These are phyloP conservation scores for Podiceps cristatus DNA, from an alignment of 2,113 vertebrate species.

Conservation along the genomic window DNA sequence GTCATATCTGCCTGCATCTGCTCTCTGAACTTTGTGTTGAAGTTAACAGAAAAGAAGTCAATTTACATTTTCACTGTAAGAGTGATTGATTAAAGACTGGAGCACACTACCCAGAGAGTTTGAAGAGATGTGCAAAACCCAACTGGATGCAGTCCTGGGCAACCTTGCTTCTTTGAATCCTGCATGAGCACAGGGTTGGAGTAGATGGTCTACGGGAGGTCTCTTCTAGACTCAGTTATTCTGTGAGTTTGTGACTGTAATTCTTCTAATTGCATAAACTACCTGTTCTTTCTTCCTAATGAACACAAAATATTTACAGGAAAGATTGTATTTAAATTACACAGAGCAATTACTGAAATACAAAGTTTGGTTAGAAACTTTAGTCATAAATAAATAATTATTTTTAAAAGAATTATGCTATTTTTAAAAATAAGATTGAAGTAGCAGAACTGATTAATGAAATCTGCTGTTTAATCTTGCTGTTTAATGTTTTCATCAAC, in stretches of 20 bases:
- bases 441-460: neutral
- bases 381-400: slow-evolving; percentile 61
- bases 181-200: neutral
- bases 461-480: too few relatives aligned
- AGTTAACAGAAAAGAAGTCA: neutral
- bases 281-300: slow-evolving; percentile 55
- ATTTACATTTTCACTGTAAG: neutral
- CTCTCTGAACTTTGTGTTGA: neutral
- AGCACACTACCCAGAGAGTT: neutral
- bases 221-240: neutral
- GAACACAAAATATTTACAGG: slow-evolving; percentile 61
- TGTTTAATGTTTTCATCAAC: too few relatives aligned
- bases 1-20: slow-evolving; percentile 1
- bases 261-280: slow-evolving; percentile 55
- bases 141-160: accelerated
- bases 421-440: slow-evolving; percentile 24
- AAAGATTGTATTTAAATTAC: slow-evolving; percentile 62
- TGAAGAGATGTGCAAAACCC: neutral
- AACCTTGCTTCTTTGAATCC: neutral
- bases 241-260: neutral
- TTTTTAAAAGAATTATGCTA: slow-evolving; percentile 38
- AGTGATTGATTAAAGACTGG: neutral
- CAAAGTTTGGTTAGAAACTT: slow-evolving; percentile 55
- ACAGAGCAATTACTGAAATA: slow-evolving; percentile 46
- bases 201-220: too few relatives aligned